phyloP scores from a whole-genome alignment of 2,797 vertebrate species.

The Poeciliopsis turneri region DNA sequence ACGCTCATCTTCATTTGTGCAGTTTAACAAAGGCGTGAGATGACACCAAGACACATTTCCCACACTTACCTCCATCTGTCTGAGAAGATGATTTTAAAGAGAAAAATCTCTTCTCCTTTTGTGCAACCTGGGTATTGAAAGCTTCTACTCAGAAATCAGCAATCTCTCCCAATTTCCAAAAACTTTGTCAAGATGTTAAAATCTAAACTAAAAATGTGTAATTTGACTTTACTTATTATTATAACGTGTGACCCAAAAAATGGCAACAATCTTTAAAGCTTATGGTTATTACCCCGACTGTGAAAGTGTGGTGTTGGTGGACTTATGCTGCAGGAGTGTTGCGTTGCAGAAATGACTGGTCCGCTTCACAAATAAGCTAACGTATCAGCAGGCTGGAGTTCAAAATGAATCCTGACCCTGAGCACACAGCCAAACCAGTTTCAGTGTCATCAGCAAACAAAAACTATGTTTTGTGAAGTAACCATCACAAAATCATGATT shows the following conservation, averaged over 20 bases:
- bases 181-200: background rate
- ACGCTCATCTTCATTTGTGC: constrained; percentile 12
- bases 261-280: background rate
- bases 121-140: background rate
- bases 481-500: background rate
- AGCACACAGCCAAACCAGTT: background rate
- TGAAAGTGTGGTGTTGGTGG: background rate
- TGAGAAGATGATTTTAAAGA: background rate
- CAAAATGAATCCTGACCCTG: background rate
- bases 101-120: no score
- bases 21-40: constrained; percentile 8
- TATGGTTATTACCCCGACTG: background rate
- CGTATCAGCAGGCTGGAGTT: background rate
- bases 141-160: background rate
- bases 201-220: no score
- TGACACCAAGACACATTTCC: background rate
- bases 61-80: background rate
- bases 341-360: background rate
- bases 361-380: background rate
- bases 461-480: background rate
- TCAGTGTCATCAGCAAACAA: background rate
- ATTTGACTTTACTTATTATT: no score
- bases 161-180: background rate
- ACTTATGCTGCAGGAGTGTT: background rate
- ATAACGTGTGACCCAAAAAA: background rate